phyloP scores from a whole-genome alignment of 2,797 vertebrate species.

The Paedocypris micromegethes region DNA sequence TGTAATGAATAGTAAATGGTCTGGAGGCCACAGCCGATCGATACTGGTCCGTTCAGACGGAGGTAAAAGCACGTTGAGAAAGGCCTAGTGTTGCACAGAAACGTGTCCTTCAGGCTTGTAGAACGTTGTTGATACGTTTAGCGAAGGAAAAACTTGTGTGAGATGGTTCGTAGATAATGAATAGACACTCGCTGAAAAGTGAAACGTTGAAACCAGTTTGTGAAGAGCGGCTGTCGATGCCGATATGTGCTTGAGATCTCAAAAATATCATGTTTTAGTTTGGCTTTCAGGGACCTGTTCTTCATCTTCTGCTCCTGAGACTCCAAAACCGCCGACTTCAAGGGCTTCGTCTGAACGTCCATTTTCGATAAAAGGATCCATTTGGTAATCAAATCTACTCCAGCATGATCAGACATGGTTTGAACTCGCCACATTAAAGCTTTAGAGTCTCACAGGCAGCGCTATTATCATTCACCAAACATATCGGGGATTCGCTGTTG shows the following conservation, averaged over 20 bases:
- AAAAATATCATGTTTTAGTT: background rate
- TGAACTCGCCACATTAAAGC: slow-evolving; percentile 14
- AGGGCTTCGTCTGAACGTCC: background rate
- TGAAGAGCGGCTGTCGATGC: no score
- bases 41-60: slow-evolving; percentile 19
- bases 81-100: background rate
- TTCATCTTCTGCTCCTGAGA: background rate
- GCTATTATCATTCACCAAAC: slow-evolving; percentile 42
- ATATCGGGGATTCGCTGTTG: slow-evolving; percentile 18
- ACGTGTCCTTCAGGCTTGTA: no score
- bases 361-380: slow-evolving; percentile 15
- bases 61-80: slow-evolving; percentile 20
- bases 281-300: background rate
- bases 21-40: slow-evolving; percentile 14
- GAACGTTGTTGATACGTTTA: no score
- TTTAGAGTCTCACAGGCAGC: background rate
- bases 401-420: slow-evolving; percentile 11
- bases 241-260: background rate
- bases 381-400: slow-evolving; percentile 17
- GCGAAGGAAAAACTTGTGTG: no score
- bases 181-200: no score
- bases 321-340: background rate
- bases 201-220: no score
- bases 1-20: slow-evolving; percentile 34
- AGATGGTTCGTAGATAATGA: no score